Conservation (phyloP, 2,888 invertebrate genomes). For the Cryptophagus acutangulus region DNA sequence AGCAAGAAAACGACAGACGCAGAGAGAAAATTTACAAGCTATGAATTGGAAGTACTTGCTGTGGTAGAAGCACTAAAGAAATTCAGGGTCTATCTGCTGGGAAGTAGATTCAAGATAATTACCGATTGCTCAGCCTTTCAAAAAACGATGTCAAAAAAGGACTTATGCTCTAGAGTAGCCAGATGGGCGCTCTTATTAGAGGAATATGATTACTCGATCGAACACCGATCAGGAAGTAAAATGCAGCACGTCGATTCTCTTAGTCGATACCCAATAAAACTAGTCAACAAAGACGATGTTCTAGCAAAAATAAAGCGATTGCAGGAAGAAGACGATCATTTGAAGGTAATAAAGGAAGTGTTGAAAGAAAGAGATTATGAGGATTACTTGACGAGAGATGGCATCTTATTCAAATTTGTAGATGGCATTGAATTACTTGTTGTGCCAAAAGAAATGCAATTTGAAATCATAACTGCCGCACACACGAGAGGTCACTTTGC, state of each 20-base stretch:
- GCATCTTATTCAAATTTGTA: slow-evolving; percentile 22
- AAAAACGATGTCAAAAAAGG: slow-evolving; percentile 34
- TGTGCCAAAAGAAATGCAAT: slow-evolving; percentile 20
- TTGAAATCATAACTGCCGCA: slow-evolving; percentile 15
- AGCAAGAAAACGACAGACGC: slow-evolving; percentile 30
- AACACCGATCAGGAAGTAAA: slow-evolving; percentile 24
- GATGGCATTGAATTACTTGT: slow-evolving; percentile 17
- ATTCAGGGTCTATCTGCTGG: slow-evolving; percentile 36
- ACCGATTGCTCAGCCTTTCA: slow-evolving; percentile 37
- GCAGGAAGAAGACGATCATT: no score
- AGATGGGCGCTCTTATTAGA: slow-evolving; percentile 31
- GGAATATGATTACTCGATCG: slow-evolving; percentile 27
- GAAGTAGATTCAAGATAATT: slow-evolving; percentile 33
- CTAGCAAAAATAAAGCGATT: no score
- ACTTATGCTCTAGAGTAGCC: slow-evolving; percentile 32
- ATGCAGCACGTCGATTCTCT: slow-evolving; percentile 23
- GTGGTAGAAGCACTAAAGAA: slow-evolving; percentile 36
- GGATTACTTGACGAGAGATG: slow-evolving; percentile 18
- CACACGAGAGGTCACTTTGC: slow-evolving; percentile 24
- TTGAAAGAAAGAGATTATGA: no score
- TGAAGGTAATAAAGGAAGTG: no score
- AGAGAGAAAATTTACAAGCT: slow-evolving; percentile 35
- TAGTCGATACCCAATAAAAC: slow-evolving; percentile 17
- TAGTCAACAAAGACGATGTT: no score
- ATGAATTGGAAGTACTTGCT: slow-evolving; percentile 39